Evolutionary conservation across 2,888 invertebrate species (phyloP), one percentile per base, ranked within the genome.

Genomic region (Orthonevra nobilis): DNA sequence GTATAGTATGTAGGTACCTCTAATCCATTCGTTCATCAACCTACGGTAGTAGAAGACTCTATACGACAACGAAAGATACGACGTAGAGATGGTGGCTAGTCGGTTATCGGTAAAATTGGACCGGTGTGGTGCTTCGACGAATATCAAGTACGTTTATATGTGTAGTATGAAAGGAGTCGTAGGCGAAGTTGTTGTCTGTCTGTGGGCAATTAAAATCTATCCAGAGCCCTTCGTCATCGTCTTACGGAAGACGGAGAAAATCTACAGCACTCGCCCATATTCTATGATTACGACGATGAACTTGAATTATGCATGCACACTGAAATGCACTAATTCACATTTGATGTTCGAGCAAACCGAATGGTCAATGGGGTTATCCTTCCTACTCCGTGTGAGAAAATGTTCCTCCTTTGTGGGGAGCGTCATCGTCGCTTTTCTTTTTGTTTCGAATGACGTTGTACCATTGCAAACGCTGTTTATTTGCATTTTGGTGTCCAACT

Each of bases 361-460:
- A 87, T 86, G 87, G 87, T 87, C 87, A 88, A 86, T 86, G 87
- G 87, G 87, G 87, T 87, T 88, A 87, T 86, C 86, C 85, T 79
- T 61, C 61, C 73, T 60, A 14, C 72, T 60, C 48, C 66, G 72
- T 66, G 46, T n/a, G 56, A 66, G 58, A 50, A 50, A 36, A 32
- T 23, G 23, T n/a, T n/a, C n/a, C n/a, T n/a, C n/a, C n/a, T n/a
- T n/a, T n/a, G n/a, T n/a, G n/a, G n/a, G n/a, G n/a, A n/a, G n/a
- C n/a, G n/a, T n/a, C n/a, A n/a, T n/a, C n/a, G n/a, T n/a, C n/a
- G n/a, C n/a, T n/a, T n/a, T n/a, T n/a, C n/a, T n/a, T n/a, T n/a
- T n/a, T n/a, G n/a, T n/a, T n/a, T n/a, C n/a, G n/a, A n/a, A n/a
- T n/a, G n/a, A n/a, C n/a, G n/a, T n/a, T n/a, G n/a, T n/a, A n/a